phyloP scores from a whole-genome alignment of 1,140 invertebrate genomes.

The Hycleus phaleratus region DNA sequence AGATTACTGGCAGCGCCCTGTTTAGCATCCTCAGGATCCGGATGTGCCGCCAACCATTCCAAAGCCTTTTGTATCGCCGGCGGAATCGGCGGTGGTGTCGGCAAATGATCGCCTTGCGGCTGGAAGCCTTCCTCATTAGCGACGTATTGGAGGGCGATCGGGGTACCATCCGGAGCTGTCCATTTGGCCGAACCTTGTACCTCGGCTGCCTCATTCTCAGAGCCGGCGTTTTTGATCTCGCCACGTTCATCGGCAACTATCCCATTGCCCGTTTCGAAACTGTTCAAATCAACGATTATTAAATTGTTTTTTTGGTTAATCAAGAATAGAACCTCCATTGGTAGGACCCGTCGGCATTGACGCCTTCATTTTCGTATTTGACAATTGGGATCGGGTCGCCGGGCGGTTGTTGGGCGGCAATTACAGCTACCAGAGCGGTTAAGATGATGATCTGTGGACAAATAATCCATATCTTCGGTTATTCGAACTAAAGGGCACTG shows the following conservation, averaged over 20 bases:
- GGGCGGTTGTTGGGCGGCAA: not conserved
- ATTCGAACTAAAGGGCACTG: not conserved
- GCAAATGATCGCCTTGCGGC: constrained; percentile 47
- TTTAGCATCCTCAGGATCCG: constrained; percentile 18
- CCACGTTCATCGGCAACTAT: constrained; percentile 56
- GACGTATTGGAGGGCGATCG: constrained; percentile 45
- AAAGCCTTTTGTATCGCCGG: constrained; percentile 34
- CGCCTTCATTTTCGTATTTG: constrained; percentile 21
- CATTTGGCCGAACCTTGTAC: constrained; percentile 41
- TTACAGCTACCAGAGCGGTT: not conserved
- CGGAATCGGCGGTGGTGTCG: constrained; percentile 44
- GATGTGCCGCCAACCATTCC: constrained; percentile 38
- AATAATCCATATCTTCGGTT: not conserved
- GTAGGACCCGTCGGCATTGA: constrained; percentile 19
- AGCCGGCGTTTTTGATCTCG: constrained; percentile 45
- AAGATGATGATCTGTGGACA: not conserved
- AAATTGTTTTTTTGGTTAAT: not conserved
- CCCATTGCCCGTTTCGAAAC: constrained; percentile 64
- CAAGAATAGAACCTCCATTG: constrained; percentile 14
- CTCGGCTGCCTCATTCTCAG: constrained; percentile 31
- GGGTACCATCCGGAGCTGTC: constrained; percentile 48
- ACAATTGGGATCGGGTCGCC: constrained; percentile 22
- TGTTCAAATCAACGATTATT: constrained; percentile 30
- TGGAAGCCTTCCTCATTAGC: constrained; percentile 53
- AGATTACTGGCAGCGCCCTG: constrained; percentile 2